phyloP scores from a whole-genome alignment of 2,797 vertebrate species.

The Geotrypetes seraphini region DNA sequence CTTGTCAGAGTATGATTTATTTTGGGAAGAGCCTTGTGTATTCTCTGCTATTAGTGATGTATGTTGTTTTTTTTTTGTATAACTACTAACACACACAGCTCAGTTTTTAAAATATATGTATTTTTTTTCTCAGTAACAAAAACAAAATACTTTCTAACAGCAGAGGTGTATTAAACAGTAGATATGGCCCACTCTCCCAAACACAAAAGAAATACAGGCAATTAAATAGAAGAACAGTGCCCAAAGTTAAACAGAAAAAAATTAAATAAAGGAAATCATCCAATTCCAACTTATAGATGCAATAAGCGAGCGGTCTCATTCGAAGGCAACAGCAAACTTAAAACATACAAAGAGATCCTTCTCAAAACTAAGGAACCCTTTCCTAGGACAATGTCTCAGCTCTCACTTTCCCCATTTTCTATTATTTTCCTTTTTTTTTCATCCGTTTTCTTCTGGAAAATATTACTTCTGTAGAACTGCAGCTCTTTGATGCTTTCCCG shows the following conservation, averaged over 20 bases:
- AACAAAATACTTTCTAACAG: constrained; percentile 23
- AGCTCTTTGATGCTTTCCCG: constrained; percentile 91
- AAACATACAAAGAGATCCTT: constrained; percentile 16
- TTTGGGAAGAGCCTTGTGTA: too few species aligned
- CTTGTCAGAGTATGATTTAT: too few species aligned
- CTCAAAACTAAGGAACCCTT: too few species aligned
- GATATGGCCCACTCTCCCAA: constrained; percentile 2
- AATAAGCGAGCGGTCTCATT: constrained; percentile 18
- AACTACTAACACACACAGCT: too few species aligned
- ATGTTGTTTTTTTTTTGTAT: too few species aligned
- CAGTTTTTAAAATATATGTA: too few species aligned
- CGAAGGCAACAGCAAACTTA: constrained; percentile 10
- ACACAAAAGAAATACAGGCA: neutral
- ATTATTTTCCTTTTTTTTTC: constrained; percentile 68
- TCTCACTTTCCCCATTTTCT: constrained; percentile 66
- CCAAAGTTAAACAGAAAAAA: constrained; percentile 3
- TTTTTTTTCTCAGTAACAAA: constrained; percentile 17
- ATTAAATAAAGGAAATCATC: too few species aligned
- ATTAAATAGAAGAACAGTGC: neutral
- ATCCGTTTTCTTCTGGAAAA: constrained; percentile 73
- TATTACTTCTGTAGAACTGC: constrained; percentile 74
- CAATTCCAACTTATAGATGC: constrained; percentile 21
- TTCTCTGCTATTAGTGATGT: too few species aligned
- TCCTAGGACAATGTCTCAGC: too few species aligned
- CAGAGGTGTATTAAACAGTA: constrained; percentile 18